Evolutionary conservation across 2,113 vertebrate species (phyloP).

Genomic region (Rhabdornis inornatus): DNA sequence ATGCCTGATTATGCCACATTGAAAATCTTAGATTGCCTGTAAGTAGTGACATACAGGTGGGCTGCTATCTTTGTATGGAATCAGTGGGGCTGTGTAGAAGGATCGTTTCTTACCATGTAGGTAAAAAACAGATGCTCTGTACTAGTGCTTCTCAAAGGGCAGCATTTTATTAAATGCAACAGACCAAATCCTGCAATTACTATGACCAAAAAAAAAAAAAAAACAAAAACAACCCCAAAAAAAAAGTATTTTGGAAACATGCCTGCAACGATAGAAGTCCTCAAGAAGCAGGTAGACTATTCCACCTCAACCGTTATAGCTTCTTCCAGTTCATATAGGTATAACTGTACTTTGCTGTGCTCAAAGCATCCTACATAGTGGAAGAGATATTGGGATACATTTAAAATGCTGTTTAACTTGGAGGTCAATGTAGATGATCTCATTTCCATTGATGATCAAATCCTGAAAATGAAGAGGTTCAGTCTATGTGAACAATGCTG

Average conservation of each 20-base stretch:
- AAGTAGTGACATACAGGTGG: background rate
- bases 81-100: background rate
- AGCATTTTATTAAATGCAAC: background rate
- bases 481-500: background rate
- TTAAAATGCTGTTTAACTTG: background rate
- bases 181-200: background rate
- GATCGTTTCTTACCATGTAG: background rate
- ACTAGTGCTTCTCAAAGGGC: background rate
- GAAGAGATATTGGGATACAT: background rate
- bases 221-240: background rate
- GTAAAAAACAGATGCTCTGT: background rate
- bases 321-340: background rate
- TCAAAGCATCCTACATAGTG: background rate
- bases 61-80: background rate
- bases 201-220: background rate
- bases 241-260: background rate
- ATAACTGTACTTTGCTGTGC: background rate
- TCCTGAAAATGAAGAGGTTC: background rate
- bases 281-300: background rate
- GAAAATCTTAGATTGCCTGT: background rate
- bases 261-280: background rate
- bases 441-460: background rate
- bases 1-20: background rate
- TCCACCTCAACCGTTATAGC: background rate
- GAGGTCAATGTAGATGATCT: background rate